phyloP scores from a whole-genome alignment of 2,888 invertebrate species.

The Apocheima hispidaria region DNA sequence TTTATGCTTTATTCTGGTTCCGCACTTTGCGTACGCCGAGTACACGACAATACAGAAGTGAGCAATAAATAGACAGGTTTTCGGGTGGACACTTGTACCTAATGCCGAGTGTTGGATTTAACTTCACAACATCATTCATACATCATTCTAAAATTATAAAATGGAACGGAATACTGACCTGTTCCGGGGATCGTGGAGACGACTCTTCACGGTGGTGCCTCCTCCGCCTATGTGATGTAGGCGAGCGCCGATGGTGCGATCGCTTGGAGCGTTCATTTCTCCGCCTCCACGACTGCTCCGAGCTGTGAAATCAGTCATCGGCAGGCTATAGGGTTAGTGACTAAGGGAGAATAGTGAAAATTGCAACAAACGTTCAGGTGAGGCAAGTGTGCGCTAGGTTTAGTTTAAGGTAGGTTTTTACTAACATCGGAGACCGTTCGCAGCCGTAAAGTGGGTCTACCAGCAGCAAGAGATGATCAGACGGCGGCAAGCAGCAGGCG shows the following conservation, averaged over 20 bases:
- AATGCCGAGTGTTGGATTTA: constrained; percentile 65
- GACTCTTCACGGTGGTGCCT: constrained; percentile 86
- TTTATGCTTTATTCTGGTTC: constrained; percentile 80
- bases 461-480: constrained; percentile 69
- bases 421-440: constrained; percentile 77
- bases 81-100: constrained; percentile 77
- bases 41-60: constrained; percentile 53
- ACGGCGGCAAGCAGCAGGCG: constrained; percentile 77
- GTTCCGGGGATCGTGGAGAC: constrained; percentile 79
- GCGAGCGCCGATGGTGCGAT: constrained; percentile 93
- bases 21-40: constrained; percentile 72
- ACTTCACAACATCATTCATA: constrained; percentile 49
- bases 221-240: constrained; percentile 91
- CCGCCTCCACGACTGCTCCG: constrained; percentile 92
- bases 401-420: constrained; percentile 47
- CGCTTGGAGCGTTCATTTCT: constrained; percentile 94
- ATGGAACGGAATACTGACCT: constrained; percentile 70
- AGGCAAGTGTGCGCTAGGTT: constrained; percentile 67
- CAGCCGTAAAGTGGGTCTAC: constrained; percentile 68
- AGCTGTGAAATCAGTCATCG: constrained; percentile 88
- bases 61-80: constrained; percentile 64
- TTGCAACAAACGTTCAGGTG: constrained; percentile 67
- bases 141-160: constrained; percentile 38
- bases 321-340: constrained; percentile 84
- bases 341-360: constrained; percentile 57